Conservation (phyloP, 2,797 vertebrate genomes). For the Catharus ustulatus region DNA sequence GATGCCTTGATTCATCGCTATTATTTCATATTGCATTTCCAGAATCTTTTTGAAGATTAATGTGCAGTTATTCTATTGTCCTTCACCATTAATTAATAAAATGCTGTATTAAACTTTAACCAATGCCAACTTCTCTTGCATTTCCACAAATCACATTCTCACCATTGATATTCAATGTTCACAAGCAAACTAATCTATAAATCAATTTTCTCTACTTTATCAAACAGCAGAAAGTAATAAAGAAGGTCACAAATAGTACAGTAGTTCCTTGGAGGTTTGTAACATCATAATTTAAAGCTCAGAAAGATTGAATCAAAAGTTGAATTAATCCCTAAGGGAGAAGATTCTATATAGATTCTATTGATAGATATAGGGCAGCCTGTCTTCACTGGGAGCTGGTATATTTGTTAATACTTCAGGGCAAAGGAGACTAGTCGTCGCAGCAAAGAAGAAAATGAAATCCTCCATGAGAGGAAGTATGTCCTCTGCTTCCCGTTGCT, state of each 20-base stretch:
- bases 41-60: conserved; percentile 32
- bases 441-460: conserved; percentile 51
- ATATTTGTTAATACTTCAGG: conserved; percentile 70
- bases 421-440: conserved; percentile 45
- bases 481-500: not conserved
- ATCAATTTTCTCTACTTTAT: conserved; percentile 78
- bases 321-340: conserved; percentile 82
- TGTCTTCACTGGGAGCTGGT: conserved; percentile 67
- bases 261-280: conserved; percentile 81
- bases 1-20: not conserved
- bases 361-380: conserved; percentile 73
- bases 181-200: conserved; percentile 71
- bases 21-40: not conserved
- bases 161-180: conserved; percentile 70
- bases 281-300: conserved; percentile 84
- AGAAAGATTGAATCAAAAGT: conserved; percentile 84
- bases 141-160: not conserved
- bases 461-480: conserved; percentile 7
- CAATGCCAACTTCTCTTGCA: conserved; percentile 2
- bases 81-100: conserved; percentile 68
- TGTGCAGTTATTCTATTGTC: conserved; percentile 29
- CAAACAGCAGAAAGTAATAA: conserved; percentile 79
- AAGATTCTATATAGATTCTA: conserved; percentile 79
- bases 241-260: conserved; percentile 83
- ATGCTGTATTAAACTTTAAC: conserved; percentile 49